Base-by-base conservation (phyloP, 2,113 vertebrate species). In the Megaleporinus macrocephalus region DNA sequence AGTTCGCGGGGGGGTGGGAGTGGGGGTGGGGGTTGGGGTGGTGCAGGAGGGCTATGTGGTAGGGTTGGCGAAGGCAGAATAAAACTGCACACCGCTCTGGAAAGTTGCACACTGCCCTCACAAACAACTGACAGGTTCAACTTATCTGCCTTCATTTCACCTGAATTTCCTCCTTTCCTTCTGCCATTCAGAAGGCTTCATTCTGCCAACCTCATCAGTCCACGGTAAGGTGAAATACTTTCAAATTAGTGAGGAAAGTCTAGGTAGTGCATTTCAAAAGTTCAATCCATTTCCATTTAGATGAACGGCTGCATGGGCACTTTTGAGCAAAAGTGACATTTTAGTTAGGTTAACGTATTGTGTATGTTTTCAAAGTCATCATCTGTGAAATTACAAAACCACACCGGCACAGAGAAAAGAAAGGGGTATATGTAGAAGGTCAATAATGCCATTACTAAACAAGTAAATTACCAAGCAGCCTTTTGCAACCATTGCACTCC, bases 341-440 rank as follows among this genome's bases (percentile, higher is more conserved):
- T 87, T 87, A 82, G 76, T 82, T 76, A 82, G 76, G 85, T 81
- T 84, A 84, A 86, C 80, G 73, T 77, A 87, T 87, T 85, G 76
- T 84, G 83, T 84, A 82, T 82, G 86, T 84, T 84, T 87, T 80
- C 77, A 85, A 82, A 84, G 77, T 82, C 83, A 85, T 83, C 80
- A 47, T 83, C 76, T 84, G 86, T 85, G 80, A 85, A 84, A 87
- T 87, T 87, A 73, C 86, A 85, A 87, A 87, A 84, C 76, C 78
- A 79, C 75, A 85, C 72, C 68, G 36, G 77, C 72, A 84, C 66
- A 51, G 65, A 77, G 53, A 78, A 66, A 83, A 79, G 72, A 69
- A 47, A 41, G 47, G 65, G 62, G 27, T 41, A 41, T 71, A 59
- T 76, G 73, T 61, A 62, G 66, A 79, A 75, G 44, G 79, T 70